Evolutionary conservation across 2,113 vertebrate species (phyloP).

Genomic region (Trachemys scripta): DNA sequence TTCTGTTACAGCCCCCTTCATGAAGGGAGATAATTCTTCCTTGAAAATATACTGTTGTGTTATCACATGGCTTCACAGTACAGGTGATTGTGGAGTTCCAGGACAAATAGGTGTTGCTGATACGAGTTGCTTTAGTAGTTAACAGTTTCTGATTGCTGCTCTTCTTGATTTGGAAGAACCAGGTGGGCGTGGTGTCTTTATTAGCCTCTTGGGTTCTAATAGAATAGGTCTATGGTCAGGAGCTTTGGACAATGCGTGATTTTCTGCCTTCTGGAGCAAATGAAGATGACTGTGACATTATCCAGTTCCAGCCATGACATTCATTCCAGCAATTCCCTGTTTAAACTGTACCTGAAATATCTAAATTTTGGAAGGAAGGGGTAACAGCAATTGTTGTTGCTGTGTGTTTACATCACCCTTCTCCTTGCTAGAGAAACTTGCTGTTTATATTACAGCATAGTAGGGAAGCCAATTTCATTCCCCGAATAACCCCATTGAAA

Average conservation of each 20-base stretch:
- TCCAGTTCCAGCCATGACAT: not conserved
- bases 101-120: not conserved
- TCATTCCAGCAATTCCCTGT: accelerated
- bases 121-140: not conserved
- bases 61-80: not conserved
- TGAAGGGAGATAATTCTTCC: not conserved
- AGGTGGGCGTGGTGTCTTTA: not conserved
- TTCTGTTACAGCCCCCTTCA: not conserved
- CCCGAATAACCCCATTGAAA: not conserved
- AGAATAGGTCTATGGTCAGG: not conserved
- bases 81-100: not conserved
- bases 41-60: not conserved
- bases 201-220: not conserved
- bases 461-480: not conserved
- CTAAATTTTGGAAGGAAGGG: not conserved
- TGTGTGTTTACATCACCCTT: not conserved
- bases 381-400: not conserved
- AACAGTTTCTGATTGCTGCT: not conserved
- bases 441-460: not conserved
- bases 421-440: accelerated
- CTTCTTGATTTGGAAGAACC: not conserved
- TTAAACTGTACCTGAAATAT: not conserved
- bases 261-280: not conserved
- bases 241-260: not conserved
- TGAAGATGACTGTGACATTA: not conserved